Percentiles rank a stretch among this genome's conserved stretches.
These are phyloP conservation scores for Dendrolimus punctatus DNA, from an alignment of 1,140 invertebrate genomes.

Conservation along the genomic window DNA sequence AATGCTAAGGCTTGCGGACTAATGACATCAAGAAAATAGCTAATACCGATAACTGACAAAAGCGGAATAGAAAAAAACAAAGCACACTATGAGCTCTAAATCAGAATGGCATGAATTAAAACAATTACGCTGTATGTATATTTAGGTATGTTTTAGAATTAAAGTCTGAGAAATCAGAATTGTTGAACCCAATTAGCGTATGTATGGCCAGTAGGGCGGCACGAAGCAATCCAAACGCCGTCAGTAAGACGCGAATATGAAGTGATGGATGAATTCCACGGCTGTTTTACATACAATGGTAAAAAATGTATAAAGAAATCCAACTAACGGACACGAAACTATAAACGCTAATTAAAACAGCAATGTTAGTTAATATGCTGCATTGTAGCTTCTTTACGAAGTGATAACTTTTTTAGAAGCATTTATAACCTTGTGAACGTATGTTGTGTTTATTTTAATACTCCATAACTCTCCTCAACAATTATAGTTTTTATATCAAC, in stretches of 20 bases:
- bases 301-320: slow-evolving; percentile 37
- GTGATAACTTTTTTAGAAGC: slow-evolving; percentile 21
- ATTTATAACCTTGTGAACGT: slow-evolving; percentile 32
- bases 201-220: slow-evolving; percentile 25
- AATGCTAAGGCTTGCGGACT: too few relatives aligned
- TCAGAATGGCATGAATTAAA: too few relatives aligned
- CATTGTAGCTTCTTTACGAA: slow-evolving; percentile 32
- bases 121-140: too few relatives aligned
- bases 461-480: slow-evolving; percentile 6
- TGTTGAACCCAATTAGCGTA: slow-evolving; percentile 37
- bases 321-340: slow-evolving; percentile 37
- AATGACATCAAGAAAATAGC: too few relatives aligned
- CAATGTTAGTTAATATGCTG: slow-evolving; percentile 31
- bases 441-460: slow-evolving; percentile 12
- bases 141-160: too few relatives aligned
- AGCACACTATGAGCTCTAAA: too few relatives aligned
- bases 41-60: too few relatives aligned
- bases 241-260: slow-evolving; percentile 46
- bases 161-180: neutral
- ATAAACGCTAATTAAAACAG: slow-evolving; percentile 59
- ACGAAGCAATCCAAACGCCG: slow-evolving; percentile 20
- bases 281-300: slow-evolving; percentile 62
- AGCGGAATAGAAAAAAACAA: too few relatives aligned
- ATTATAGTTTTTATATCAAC: slow-evolving; percentile 1
- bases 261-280: slow-evolving; percentile 47